phyloP scores from a whole-genome alignment of 2,888 invertebrate genomes.

The Lasioglossum leucozonium region DNA sequence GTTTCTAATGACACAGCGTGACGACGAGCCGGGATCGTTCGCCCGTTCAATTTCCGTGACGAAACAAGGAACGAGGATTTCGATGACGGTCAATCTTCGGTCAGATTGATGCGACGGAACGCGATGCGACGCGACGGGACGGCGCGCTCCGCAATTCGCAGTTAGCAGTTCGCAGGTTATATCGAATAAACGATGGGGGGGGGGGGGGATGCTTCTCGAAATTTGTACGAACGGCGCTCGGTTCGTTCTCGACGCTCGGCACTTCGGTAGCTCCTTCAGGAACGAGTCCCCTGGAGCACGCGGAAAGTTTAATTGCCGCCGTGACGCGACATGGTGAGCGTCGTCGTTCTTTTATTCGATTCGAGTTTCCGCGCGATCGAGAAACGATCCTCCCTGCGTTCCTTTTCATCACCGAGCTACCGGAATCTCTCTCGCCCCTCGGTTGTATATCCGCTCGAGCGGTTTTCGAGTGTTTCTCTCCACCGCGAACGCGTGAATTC shows the following conservation, averaged over 20 bases:
- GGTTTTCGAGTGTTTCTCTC: background rate
- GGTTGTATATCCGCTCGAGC: conserved; percentile 10
- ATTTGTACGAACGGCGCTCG: background rate
- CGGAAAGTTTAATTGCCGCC: conserved; percentile 50
- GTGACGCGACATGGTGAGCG: background rate
- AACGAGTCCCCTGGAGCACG: conserved; percentile 4
- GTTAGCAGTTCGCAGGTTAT: background rate
- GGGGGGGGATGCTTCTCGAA: background rate
- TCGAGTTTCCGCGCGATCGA: conserved; percentile 24
- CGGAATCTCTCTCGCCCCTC: conserved; percentile 25
- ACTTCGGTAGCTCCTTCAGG: background rate
- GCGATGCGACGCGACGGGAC: too few relatives aligned
- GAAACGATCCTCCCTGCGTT: conserved; percentile 11
- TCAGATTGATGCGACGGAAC: background rate
- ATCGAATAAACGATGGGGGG: conserved; percentile 30
- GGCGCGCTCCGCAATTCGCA: background rate
- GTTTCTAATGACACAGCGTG: conserved; percentile 23
- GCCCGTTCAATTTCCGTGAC: conserved; percentile 36
- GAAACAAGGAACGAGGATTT: conserved; percentile 19
- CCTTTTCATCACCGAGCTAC: conserved; percentile 35
- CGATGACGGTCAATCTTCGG: conserved; percentile 37
- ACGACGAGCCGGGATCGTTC: conserved; percentile 8
- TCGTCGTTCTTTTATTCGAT: conserved; percentile 21
- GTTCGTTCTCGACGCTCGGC: background rate
- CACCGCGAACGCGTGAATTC: background rate